Base-by-base conservation (phyloP, 2,797 vertebrate genomes). In the Triplophysa yarkandensis region DNA sequence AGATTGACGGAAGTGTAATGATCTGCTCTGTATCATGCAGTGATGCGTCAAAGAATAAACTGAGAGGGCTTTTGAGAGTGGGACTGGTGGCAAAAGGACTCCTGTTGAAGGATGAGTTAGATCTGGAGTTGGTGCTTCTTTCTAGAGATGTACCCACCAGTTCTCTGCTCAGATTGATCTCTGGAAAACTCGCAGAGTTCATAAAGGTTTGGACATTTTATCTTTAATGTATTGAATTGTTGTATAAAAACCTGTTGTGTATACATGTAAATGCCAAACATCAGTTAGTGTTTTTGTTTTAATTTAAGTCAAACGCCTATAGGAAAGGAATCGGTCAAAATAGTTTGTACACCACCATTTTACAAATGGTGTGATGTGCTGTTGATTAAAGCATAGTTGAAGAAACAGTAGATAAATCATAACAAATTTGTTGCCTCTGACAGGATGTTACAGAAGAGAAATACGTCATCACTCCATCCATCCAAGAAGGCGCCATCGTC, bases 31-130 rank as follows among this genome's bases (percentile, higher is more conserved):
- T 28, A 60, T 14, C 54, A 36, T 58, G 8, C 50, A 77, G 88
- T 83, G 92, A 89, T 21, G 88, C 86, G 82, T 90, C 76, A 4
- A 62, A 85, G 0, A 90, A 93, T 81, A 93, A 95, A 61, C 89
- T 99, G 39, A 90, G 94, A 7, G 96, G 96, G 0, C 95, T 98
- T n/a, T 95, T 98, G 94, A 91, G 97, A 1, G 95, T 99, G 4
- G 96, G 96, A 28, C 91, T 97, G 0, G 95, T 99, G 66, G 95
- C 96, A 0, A 98, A 98, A 80, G 97, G 97, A 27, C 92, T 99
- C 1, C 76, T 98, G 55, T 88, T 98, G 70, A 99, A 95, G 81
- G 96, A 94, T 21, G 96, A 98, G 81, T 82, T 94, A 86, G 92
- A 96, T 32, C 86, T 99, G 75, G 95, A 99, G 86, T 89, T 99